Base-by-base conservation (phyloP, 2,113 vertebrate species). In the Hippocampus abdominalis region DNA sequence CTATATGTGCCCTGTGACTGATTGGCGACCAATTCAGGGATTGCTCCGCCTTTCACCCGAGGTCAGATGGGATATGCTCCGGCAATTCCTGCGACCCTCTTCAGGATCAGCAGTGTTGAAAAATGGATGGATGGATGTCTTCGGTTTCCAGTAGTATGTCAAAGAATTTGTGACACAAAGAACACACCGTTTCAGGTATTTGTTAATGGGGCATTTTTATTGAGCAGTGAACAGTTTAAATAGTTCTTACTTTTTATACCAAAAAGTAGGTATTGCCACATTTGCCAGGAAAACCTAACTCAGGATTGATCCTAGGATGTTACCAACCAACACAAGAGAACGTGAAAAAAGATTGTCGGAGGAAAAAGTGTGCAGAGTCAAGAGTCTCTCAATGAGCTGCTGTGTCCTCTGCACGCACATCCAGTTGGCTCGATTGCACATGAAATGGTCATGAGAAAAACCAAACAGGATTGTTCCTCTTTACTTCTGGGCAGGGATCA, bases 401-500 rank as follows among this genome's bases (percentile, higher is more conserved):
- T 73, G 76, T 82, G 79, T 88, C 66, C 79, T 86, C 86, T 84
- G 73, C 70, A 48, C 44, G 64, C 81, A 82, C 62, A 64, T 6
- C 78, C 70, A 68, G 81, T 64, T 73, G 76, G 75, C 79, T 87
- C 68, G 42, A 85, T 81, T 83, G 69, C 77, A 84, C 67, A 64
- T 75, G 70, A 82, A 15, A 76, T 80, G 75, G 83, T 81, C 81
- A 78, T 51, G 68, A 86, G 76, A 71, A 80, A 85, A 82, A 25
- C 10, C 8, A 79, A 29, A 68, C 25, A 65, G 62, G 66, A 68
- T 78, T 65, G 82, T 87, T 72, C 78, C 66, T 71, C 69, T 93
- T 88, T 93, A 98, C 90, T 98, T 98, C 92, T 98, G 96, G 42
- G 96, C 93, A 0, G 96, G 96, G 85, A 98, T 94, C 95, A 98